Evolutionary conservation across 2,888 invertebrate genomes (phyloP).

Genomic region (Tigriopus californicus): DNA sequence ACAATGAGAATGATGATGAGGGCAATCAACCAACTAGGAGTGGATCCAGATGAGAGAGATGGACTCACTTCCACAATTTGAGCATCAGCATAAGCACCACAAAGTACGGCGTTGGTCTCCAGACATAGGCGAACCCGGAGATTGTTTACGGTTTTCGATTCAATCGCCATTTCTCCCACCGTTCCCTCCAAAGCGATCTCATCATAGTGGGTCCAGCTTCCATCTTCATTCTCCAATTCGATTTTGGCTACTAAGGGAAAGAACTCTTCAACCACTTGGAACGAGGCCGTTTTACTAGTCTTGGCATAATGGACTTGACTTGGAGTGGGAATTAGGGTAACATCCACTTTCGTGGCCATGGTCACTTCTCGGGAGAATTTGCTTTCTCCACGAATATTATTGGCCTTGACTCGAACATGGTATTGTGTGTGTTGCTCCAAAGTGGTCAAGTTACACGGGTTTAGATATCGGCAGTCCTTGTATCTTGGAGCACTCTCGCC

Average conservation of each 20-base stretch:
- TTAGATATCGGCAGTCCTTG: constrained; percentile 60
- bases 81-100: constrained; percentile 33
- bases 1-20: constrained; percentile 59
- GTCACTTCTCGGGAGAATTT: constrained; percentile 66
- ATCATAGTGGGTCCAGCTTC: constrained; percentile 10
- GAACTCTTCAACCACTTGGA: constrained; percentile 59
- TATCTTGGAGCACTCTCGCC: constrained; percentile 48
- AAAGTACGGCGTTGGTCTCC: constrained; percentile 55
- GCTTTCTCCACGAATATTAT: constrained; percentile 69
- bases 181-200: constrained; percentile 3
- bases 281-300: constrained; percentile 49
- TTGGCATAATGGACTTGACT: constrained; percentile 66
- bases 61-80: constrained; percentile 8
- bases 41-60: constrained; percentile 11
- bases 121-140: constrained; percentile 64
- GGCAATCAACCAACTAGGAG: constrained; percentile 33
- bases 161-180: constrained; percentile 5
- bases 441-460: constrained; percentile 69
- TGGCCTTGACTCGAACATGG: constrained; percentile 65
- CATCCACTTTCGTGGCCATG: constrained; percentile 61
- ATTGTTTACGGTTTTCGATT: constrained; percentile 17
- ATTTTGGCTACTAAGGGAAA: constrained; percentile 46
- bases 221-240: constrained; percentile 16
- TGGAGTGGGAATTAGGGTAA: constrained; percentile 47
- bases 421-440: constrained; percentile 72